Base-by-base conservation (phyloP, 2,888 invertebrate genomes). In the Oscheius onirici region DNA sequence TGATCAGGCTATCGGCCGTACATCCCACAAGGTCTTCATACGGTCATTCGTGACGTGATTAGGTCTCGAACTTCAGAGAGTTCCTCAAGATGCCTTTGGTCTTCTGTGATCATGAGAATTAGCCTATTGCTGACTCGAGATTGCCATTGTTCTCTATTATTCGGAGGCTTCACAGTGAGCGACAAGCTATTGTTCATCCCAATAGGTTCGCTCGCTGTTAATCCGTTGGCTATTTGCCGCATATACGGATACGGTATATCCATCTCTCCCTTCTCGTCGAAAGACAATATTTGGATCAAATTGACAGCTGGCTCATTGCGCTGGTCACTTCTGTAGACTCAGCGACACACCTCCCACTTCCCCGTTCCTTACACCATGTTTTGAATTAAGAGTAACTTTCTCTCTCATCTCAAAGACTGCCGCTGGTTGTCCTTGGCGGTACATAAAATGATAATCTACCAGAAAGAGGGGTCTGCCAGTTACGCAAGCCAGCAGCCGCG, bases 401-500 rank as follows among this genome's bases (percentile, higher is more conserved):
- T 15, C 26, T n/a, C 28, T 26, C 55, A 57, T 58, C 54, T 43
- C 67, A 61, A 68, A 61, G 55, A 61, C 34, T n/a, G 46, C 67
- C 54, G 58, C 41, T 54, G n/a, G 60, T 54, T 68, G 76, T 72
- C 76, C 76, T 76, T 76, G 70, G 52, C 73, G 63, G 63, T 63
- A 46, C 63, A 63, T 58, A 73, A 74, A 66, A 66, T 60, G 55
- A 74, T 72, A 72, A 72, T 70, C 72, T 74, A 46, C 43, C 54
- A 51, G 28, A 26, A 8, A 34, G 34, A 34, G 34, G 34, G 34
- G 34, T n/a, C 34, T 34, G 34, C 34, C 26, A 13, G 57, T 74
- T 74, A 69, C 73, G 71, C 68, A 75, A 75, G 63, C 46, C 63
- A 49, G 34, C 63, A 63, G 63, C 20, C 60, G 60, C 60, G 20